Evolutionary conservation across 1,140 invertebrate species (phyloP), one percentile per base, ranked within the genome.

Genomic region (Pseudoatta argentina): DNA sequence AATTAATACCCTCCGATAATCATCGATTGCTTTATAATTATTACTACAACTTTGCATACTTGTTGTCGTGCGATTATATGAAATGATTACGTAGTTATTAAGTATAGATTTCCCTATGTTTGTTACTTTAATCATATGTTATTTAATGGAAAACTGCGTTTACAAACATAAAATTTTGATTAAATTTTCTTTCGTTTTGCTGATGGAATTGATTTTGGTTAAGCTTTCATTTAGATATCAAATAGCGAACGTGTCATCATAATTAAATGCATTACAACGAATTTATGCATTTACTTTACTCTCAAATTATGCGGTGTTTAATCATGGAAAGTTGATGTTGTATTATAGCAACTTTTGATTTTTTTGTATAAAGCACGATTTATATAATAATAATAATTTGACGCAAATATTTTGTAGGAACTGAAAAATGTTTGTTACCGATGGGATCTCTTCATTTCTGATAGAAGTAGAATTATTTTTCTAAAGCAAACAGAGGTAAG

Each of bases 1-100:
- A 81, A 81, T 71, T 81, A 71, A 81, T 53, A 18, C 53, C 7
- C 63, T 66, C 59, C 30, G 27, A 4, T 66, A 48, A 78, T 53
- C 24, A 78, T 53, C 24, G 44, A 79, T 69, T 8, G 39, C 18
- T 21, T 34, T 21, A 21, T 18, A 34, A 16, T 44, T 21, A 39
- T 24, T 10, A 55, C 3, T 21, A 16, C 14, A 34, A 48, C 12
- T 14, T 27, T 24, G 34, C 21, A 3, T 39, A 53, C 6, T 2
- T 48, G 48, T 44, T 44, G 66, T 5, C 48, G 6, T 6, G 2
- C 44, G 24, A 44, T 67, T 67, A 67, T 21, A 44, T 67, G 18
- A 67, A 39, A n/a, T 66, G 39, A 66, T 66, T 21, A 21, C 4
- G 0, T 48, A 44, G 5, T 44, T 67, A 4, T 2, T 14, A 69